Evolutionary conservation across 2,888 invertebrate genomes (phyloP).

Genomic region (Steinernema scapterisci): DNA sequence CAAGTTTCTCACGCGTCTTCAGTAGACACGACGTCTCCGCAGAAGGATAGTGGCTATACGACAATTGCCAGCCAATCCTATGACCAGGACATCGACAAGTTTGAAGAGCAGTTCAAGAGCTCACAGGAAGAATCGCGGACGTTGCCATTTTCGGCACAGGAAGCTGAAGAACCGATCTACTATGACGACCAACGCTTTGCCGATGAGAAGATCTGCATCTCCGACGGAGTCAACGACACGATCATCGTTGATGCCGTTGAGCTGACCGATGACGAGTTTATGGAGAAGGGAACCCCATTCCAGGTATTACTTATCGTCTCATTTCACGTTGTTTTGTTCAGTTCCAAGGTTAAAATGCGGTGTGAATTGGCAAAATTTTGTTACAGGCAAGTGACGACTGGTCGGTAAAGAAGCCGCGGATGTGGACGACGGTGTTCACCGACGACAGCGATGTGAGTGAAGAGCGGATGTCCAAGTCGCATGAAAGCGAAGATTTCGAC

Average conservation of each 20-base stretch:
- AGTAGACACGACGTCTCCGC: constrained; percentile 6
- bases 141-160: neutral
- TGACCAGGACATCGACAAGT: constrained; percentile 12
- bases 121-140: neutral
- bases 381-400: constrained; percentile 16
- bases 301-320: neutral
- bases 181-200: constrained; percentile 20
- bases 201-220: constrained; percentile 3
- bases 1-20: constrained; percentile 12
- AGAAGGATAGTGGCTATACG: constrained; percentile 17
- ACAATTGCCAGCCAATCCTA: constrained; percentile 1
- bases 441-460: constrained; percentile 55
- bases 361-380: no score
- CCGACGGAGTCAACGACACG: constrained; percentile 6
- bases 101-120: neutral
- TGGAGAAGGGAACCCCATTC: constrained; percentile 29
- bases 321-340: no score
- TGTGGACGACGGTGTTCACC: constrained; percentile 66
- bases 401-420: constrained; percentile 42
- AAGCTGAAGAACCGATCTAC: constrained; percentile 10
- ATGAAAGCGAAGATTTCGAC: constrained; percentile 1
- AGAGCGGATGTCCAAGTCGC: constrained; percentile 15
- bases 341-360: no score
- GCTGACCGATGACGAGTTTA: constrained; percentile 42
- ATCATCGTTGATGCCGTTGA: constrained; percentile 37